Conservation (phyloP, 2,113 vertebrate genomes). For the Raja brachyura region DNA sequence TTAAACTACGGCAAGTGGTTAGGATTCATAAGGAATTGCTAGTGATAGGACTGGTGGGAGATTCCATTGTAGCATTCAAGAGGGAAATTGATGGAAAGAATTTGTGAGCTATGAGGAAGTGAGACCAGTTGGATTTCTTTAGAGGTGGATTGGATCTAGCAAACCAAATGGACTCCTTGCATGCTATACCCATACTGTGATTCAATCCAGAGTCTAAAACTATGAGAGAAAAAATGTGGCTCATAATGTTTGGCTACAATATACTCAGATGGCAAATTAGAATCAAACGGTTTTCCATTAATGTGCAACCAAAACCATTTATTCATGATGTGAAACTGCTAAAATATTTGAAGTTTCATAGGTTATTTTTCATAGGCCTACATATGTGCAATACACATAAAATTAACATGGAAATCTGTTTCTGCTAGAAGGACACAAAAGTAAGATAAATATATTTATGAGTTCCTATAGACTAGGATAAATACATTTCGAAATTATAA, state of each 20-base stretch:
- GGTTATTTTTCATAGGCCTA: background rate
- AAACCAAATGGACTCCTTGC: too few relatives aligned
- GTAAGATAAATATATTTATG: background rate
- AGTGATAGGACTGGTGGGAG: too few relatives aligned
- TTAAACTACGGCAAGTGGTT: too few relatives aligned
- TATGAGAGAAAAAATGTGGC: background rate
- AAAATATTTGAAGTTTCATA: background rate
- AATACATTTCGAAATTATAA: background rate
- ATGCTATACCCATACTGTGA: too few relatives aligned
- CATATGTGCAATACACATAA: background rate
- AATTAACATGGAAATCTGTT: background rate
- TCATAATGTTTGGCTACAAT: background rate
- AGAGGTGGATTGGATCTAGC: too few relatives aligned
- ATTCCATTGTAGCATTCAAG: too few relatives aligned
- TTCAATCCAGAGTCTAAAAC: background rate
- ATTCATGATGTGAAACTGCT: background rate
- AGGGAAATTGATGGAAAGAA: too few relatives aligned
- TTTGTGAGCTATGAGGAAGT: too few relatives aligned
- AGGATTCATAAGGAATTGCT: too few relatives aligned
- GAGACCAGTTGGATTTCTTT: too few relatives aligned
- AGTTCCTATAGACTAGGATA: background rate
- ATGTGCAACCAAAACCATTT: background rate
- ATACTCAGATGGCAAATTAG: background rate
- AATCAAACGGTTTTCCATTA: background rate
- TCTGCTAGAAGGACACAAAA: background rate